A percentile compares a stretch with the other conserved stretches of the same genome.
Conservation (phyloP, 1,140 invertebrate genomes). For the Drosophila persimilis region DNA sequence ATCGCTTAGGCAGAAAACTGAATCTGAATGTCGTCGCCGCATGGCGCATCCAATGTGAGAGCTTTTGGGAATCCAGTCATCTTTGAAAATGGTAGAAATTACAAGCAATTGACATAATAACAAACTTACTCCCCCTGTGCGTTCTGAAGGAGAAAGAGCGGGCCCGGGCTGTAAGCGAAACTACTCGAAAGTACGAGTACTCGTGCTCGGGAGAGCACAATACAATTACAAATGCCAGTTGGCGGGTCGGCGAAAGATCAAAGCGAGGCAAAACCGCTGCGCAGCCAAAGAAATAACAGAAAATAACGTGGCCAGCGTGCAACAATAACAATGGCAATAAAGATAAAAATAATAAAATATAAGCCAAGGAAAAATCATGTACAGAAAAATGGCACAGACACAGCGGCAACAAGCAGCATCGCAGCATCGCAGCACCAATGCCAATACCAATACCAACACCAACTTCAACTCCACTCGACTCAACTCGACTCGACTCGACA, state of each 20-base stretch:
- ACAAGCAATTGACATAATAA: slow-evolving; percentile 74
- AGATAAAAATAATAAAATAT: slow-evolving; percentile 74
- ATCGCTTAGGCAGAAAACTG: not conserved
- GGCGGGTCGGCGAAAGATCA: slow-evolving; percentile 70
- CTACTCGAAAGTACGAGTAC: slow-evolving; percentile 35
- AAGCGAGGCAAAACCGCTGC: slow-evolving; percentile 55
- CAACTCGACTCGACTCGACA: slow-evolving; percentile 13
- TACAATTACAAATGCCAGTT: slow-evolving; percentile 70
- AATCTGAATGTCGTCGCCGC: no score
- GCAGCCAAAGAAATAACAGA: slow-evolving; percentile 57
- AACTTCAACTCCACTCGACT: slow-evolving; percentile 4
- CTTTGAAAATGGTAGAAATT: slow-evolving; percentile 36
- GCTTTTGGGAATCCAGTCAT: slow-evolving; percentile 6
- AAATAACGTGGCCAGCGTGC: slow-evolving; percentile 58
- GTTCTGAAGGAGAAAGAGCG: slow-evolving; percentile 40
- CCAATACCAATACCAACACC: slow-evolving; percentile 1
- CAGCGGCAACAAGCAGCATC: no score
- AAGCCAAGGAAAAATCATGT: slow-evolving; percentile 57
- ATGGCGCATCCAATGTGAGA: slow-evolving; percentile 28
- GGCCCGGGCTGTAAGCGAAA: slow-evolving; percentile 48
- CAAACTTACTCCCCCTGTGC: slow-evolving; percentile 26
- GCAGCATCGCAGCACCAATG: slow-evolving; percentile 11
- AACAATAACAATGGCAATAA: slow-evolving; percentile 58
- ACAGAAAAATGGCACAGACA: slow-evolving; percentile 53
- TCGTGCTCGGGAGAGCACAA: slow-evolving; percentile 20